phyloP scores from a whole-genome alignment of 2,797 vertebrate genomes.

The Pangasius sanitwongsei region DNA sequence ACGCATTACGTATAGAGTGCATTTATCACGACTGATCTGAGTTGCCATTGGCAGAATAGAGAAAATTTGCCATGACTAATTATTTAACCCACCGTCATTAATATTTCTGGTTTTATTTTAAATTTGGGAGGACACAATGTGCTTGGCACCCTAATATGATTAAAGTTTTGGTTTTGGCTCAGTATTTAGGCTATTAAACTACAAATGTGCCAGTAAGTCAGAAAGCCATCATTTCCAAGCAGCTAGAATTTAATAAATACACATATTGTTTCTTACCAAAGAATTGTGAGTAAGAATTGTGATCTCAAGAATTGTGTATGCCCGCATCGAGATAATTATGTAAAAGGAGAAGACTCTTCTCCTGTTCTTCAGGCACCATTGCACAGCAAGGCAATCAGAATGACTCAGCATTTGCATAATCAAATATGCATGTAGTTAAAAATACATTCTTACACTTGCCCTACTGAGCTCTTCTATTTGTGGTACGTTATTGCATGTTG shows the following conservation, averaged over 20 bases:
- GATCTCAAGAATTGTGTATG: background rate
- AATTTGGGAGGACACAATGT: background rate
- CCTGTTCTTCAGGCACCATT: constrained; percentile 8
- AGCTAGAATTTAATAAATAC: background rate
- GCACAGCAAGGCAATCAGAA: constrained; percentile 27
- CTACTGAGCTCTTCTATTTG: background rate
- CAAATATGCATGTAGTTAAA: background rate
- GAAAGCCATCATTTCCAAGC: background rate
- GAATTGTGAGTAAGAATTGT: background rate
- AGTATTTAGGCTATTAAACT: background rate
- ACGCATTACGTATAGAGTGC: background rate
- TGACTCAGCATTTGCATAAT: constrained; percentile 18
- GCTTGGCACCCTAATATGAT: background rate
- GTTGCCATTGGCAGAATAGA: background rate
- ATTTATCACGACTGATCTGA: background rate
- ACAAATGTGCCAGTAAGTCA: background rate
- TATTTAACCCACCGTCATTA: background rate
- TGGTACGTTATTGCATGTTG: background rate
- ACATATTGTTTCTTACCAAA: background rate
- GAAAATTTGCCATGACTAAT: background rate
- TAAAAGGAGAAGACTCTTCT: background rate
- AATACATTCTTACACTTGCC: constrained; percentile 5
- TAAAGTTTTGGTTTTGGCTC: background rate
- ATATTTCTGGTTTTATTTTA: background rate
- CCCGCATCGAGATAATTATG: background rate